Evolutionary conservation across 2,113 vertebrate species (phyloP).

Genomic region (Dendrocopos noguchii): DNA sequence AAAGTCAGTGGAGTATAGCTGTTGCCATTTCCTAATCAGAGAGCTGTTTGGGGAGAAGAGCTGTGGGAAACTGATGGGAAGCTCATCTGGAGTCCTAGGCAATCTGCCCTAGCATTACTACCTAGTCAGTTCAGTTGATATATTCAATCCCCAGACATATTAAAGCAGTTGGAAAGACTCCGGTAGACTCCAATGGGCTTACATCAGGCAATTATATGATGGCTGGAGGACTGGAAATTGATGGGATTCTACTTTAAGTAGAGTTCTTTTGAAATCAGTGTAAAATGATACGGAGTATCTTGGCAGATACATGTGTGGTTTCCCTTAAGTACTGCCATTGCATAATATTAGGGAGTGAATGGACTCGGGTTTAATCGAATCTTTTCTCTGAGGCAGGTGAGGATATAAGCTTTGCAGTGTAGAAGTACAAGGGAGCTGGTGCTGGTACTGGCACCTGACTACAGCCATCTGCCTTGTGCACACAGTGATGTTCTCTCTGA

Average conservation of each 20-base stretch:
- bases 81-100: constrained; percentile 16
- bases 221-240: constrained; percentile 1
- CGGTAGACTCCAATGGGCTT: constrained; percentile 16
- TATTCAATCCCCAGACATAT: constrained; percentile 1
- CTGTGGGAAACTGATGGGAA: neutral
- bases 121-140: constrained; percentile 1
- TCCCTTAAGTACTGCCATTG: neutral
- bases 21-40: neutral
- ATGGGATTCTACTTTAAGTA: constrained; percentile 1
- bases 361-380: neutral
- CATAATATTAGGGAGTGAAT: neutral
- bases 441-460: rapidly evolving
- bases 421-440: neutral
- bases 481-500: neutral
- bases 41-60: neutral
- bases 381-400: neutral
- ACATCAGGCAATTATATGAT: neutral
- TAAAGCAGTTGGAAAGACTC: constrained; percentile 33
- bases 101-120: neutral
- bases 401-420: neutral
- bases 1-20: neutral
- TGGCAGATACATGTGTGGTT: neutral
- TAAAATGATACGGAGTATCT: neutral
- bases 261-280: constrained; percentile 14
- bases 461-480: rapidly evolving